Evolutionary conservation across 35 echinoderm and acorn worm species (phyloP), one percentile per base, ranked within the genome.

Genomic region (Patiria miniata): DNA sequence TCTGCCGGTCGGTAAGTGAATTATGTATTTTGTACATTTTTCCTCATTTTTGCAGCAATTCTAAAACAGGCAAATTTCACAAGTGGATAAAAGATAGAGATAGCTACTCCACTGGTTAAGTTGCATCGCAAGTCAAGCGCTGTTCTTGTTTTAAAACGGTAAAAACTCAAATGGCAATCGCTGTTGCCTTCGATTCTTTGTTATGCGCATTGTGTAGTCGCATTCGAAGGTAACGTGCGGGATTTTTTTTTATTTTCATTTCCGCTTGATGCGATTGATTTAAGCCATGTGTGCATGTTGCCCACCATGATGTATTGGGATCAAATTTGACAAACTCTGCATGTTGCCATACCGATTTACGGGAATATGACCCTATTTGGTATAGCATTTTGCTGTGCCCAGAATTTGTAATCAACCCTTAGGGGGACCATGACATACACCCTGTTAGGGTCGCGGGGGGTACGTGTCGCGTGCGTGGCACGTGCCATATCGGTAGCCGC

Each of bases 391-490:
- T 73, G 65, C 65, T 73, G 65, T 14, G 26, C 26, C 65, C 26
- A 28, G 21, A 23, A 34, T 4, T 47, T 47, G 42, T 47, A 47
- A 47, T 47, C 12, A 12, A 47, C 42, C 42, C 42, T n/a, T n/a
- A n/a, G n/a, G n/a, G n/a, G 42, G 42, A 47, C 42, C 12, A 12
- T 47, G 42, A 47, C 42, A 47, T 12, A 12, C 4, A 4, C 42
- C 42, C 42, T 6, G 12, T 47, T 30, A n/a, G n/a, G 19, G 65
- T 58, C 36, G 77, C 51, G 58, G 47, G 51, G 77, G 86, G 86
- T 79, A 37, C 54, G 33, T 88, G 86, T 79, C 86, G 86, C 77
- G 86, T 81, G 65, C 65, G 2, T 2, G 65, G 14, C 65, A 34
- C 65, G 65, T 73, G 86, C 77, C 86, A 39, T 47, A 12, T 47